These are phyloP conservation scores for Pammene aurita DNA, from an alignment of 2,888 invertebrate genomes.

Conservation along the genomic window DNA sequence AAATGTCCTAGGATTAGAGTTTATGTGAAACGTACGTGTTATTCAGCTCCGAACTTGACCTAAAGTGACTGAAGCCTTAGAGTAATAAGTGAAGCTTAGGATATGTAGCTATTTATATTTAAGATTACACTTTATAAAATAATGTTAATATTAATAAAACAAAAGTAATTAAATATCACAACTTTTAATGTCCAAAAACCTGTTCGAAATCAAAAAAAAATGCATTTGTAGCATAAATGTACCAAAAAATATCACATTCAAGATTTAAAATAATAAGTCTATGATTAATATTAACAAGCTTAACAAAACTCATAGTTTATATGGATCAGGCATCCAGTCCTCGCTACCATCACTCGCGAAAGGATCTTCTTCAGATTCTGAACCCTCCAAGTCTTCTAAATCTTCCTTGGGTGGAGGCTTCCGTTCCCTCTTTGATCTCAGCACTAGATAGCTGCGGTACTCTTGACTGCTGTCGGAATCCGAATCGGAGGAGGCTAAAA, in stretches of 20 bases:
- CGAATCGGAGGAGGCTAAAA: neutral
- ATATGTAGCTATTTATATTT: neutral
- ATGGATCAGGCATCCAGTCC: constrained; percentile 40
- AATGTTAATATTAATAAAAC: neutral
- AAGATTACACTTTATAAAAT: neutral
- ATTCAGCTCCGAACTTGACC: too few species aligned
- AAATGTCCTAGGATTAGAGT: too few species aligned
- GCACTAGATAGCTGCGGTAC: constrained; percentile 2
- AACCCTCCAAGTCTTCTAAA: constrained; percentile 1
- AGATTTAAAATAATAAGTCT: neutral
- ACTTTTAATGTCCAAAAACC: neutral
- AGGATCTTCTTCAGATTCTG: constrained; percentile 27
- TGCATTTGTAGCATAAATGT: neutral
- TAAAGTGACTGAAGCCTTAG: too few species aligned
- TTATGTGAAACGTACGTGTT: too few species aligned
- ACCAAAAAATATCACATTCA: neutral
- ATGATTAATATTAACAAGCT: too few species aligned
- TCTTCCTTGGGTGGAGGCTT: constrained; percentile 6
- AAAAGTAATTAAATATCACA: neutral
- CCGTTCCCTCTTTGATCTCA: constrained; percentile 13
- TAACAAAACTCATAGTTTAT: neutral
- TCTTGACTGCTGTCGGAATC: constrained; percentile 18
- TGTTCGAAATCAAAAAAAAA: neutral
- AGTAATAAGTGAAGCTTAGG: too few species aligned
- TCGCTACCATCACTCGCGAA: constrained; percentile 43